Evolutionary conservation across 2,113 vertebrate species (phyloP), one percentile per base, ranked within the genome.

Genomic region (Myodes glareolus): DNA sequence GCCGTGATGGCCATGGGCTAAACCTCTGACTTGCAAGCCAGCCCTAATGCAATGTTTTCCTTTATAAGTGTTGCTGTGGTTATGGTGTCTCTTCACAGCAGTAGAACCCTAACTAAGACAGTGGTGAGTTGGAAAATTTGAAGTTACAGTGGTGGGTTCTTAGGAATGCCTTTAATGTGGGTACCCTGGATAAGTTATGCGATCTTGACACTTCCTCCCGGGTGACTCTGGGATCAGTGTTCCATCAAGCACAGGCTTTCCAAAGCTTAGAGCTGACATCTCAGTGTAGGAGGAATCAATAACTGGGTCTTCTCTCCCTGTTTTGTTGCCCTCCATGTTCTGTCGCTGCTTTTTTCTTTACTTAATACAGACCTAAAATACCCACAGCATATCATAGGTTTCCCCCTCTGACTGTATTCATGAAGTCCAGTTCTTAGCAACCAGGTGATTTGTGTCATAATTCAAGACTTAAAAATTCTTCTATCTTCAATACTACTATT

Each of bases 71-170:
- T 7, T 58, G 58, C 58, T 58, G 19, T 58, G 58, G 58, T 58
- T 58, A 6, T 23, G 21, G 58, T 21, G 58, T 19, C 19, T 58
- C 58, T 21, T 58, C 58, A 58, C 19, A 17, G 58, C 58, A 58
- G 58, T 21, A 58, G 58, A 58, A 58, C 58, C 6, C 19, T 7
- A 21, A 21, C 19, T 58, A 58, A n/a, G 52, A 58, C 9, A 23
- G 19, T 12, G 36, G n/a, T 14, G 55, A 89, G 76, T 82, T 76
- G 95, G 72, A 88, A 97, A 95, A 91, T 70, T 42, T 42, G 42
- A 84, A 87, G 77, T 88, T 55, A 70, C 58, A 96, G 72, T 91
- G 81, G 65, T 27, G n/a, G 5, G 68, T 75, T 90, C 42, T 75
- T 42, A 23, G 63, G 4, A 58, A 58, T 21, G 58, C 58, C 58